A percentile compares a stretch with the other conserved stretches of the same genome.
Conservation (phyloP, 2,888 invertebrate species). For the Amblyjoppa proteus region DNA sequence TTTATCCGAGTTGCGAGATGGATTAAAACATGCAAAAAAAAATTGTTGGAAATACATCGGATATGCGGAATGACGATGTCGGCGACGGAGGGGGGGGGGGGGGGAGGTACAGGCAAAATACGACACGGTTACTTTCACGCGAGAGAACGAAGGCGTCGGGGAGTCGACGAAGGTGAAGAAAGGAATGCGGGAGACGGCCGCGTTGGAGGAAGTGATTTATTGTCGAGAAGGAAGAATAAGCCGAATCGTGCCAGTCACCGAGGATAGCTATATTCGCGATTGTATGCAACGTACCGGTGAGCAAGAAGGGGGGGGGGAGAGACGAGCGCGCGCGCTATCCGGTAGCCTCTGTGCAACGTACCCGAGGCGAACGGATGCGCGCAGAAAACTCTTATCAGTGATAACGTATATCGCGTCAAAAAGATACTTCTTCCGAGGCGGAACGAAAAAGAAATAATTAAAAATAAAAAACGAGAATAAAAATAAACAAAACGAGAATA, state of each 20-base stretch:
- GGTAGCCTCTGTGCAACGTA: constrained; percentile 27
- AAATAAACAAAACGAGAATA: neutral
- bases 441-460: neutral
- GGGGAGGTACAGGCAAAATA: constrained; percentile 8
- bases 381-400: constrained; percentile 59
- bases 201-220: constrained; percentile 62
- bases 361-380: constrained; percentile 52
- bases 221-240: constrained; percentile 63
- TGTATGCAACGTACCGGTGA: constrained; percentile 8
- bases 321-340: constrained; percentile 30
- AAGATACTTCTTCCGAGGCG: neutral
- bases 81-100: neutral
- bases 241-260: constrained; percentile 67
- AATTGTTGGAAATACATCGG: constrained; percentile 24
- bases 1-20: neutral
- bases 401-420: constrained; percentile 39
- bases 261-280: constrained; percentile 46
- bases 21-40: constrained; percentile 21
- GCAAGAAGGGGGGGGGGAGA: neutral
- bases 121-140: constrained; percentile 57
- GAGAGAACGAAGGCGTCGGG: constrained; percentile 45
- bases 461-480: too few species aligned
- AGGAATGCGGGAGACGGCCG: constrained; percentile 60
- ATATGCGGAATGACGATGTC: neutral
- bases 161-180: constrained; percentile 63